A percentile compares a stretch with the other conserved stretches of the same genome.
Evolutionary conservation across 2,797 vertebrate genomes (phyloP).

Genomic region (Paratrypauchen microcephalus): DNA sequence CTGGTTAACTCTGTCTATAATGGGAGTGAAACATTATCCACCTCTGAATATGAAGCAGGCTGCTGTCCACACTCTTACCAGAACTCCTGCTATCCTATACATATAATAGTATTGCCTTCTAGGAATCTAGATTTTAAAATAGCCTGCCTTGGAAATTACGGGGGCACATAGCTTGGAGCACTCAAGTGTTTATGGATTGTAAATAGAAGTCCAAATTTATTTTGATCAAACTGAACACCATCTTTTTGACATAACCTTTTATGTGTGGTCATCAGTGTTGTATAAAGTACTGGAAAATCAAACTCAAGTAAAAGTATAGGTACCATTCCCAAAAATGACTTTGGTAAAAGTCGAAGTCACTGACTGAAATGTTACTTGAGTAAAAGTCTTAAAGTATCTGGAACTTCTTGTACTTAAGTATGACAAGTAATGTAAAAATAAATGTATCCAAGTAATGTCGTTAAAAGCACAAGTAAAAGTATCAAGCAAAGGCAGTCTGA

Average conservation of each 20-base stretch:
- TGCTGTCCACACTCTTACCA: slow-evolving; percentile 2
- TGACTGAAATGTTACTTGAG: too few relatives aligned
- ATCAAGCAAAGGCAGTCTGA: too few relatives aligned
- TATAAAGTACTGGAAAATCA: too few relatives aligned
- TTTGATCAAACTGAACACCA: neutral
- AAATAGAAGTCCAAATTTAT: neutral
- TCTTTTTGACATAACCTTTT: neutral
- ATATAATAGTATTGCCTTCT: slow-evolving; percentile 38
- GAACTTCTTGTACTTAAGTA: too few relatives aligned
- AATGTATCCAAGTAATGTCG: too few relatives aligned
- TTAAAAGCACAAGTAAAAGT: too few relatives aligned
- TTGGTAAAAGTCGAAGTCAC: too few relatives aligned
- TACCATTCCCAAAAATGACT: too few relatives aligned
- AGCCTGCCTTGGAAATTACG: slow-evolving; percentile 21
- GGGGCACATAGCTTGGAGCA: slow-evolving; percentile 10
- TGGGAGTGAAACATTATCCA: slow-evolving; percentile 16
- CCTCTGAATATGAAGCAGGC: slow-evolving; percentile 4
- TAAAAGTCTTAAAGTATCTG: too few relatives aligned
- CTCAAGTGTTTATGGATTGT: neutral
- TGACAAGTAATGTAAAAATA: too few relatives aligned
- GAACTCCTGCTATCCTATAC: slow-evolving; percentile 22
- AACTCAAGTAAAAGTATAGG: too few relatives aligned
- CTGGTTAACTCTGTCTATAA: slow-evolving; percentile 8
- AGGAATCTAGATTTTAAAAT: slow-evolving; percentile 56
- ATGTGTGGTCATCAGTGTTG: too few relatives aligned